phyloP scores from a whole-genome alignment of 2,797 vertebrate genomes.

The Brotula barbata region DNA sequence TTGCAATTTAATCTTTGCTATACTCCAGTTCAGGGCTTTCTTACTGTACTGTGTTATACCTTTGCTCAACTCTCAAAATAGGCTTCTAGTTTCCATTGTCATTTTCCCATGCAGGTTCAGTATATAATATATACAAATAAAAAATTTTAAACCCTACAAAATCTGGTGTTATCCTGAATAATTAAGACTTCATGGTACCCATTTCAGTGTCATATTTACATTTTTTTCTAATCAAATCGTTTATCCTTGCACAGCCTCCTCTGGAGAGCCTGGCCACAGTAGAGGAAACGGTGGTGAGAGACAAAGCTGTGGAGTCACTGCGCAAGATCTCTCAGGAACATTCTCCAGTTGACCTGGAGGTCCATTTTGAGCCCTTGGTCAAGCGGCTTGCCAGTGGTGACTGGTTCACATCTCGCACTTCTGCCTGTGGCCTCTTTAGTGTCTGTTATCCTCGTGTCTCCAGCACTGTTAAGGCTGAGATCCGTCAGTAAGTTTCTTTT shows the following conservation, averaged over 20 bases:
- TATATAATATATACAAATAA: too few species aligned
- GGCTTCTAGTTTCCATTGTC: too few species aligned
- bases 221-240: neutral
- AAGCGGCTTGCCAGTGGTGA: slow-evolving; percentile 87
- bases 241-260: slow-evolving; percentile 74
- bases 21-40: too few species aligned
- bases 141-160: too few species aligned
- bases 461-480: slow-evolving; percentile 86
- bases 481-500: slow-evolving; percentile 82
- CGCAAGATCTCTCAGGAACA: slow-evolving; percentile 88
- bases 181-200: too few species aligned
- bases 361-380: slow-evolving; percentile 87
- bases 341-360: slow-evolving; percentile 86
- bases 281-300: slow-evolving; percentile 86
- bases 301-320: slow-evolving; percentile 88
- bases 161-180: too few species aligned
- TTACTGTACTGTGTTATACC: too few species aligned
- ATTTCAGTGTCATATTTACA: too few species aligned
- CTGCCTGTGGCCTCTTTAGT: slow-evolving; percentile 87
- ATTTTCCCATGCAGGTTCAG: too few species aligned
- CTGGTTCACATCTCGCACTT: slow-evolving; percentile 90
- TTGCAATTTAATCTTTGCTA: too few species aligned
- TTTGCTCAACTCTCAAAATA: too few species aligned
- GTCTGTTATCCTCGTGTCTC: slow-evolving; percentile 88
- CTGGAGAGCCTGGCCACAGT: slow-evolving; percentile 87